phyloP scores from a whole-genome alignment of 2,888 invertebrate genomes.

The Lepidonotus clava region DNA sequence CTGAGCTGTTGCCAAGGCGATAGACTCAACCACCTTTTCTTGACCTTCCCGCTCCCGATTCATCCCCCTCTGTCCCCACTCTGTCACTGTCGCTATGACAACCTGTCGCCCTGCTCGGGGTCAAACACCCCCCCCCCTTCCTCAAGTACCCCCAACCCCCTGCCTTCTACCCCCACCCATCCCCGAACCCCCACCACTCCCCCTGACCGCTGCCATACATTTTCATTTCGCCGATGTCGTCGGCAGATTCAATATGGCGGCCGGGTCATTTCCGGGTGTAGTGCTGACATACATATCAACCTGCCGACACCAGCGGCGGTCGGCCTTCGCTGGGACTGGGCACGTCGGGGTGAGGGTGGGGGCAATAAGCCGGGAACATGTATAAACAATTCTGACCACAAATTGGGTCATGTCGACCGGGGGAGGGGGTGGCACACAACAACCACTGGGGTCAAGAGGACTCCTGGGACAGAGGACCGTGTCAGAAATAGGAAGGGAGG shows the following conservation, averaged over 20 bases:
- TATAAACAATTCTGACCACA: too few species aligned
- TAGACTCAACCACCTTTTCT: too few species aligned
- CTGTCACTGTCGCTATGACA: neutral
- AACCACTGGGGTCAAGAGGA: too few species aligned
- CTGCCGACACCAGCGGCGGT: too few species aligned
- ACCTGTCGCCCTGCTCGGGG: neutral
- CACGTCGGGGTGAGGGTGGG: too few species aligned
- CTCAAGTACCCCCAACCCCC: neutral
- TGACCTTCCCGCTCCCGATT: neutral
- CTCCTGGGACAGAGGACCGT: too few species aligned
- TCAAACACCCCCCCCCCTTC: neutral
- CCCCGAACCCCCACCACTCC: neutral
- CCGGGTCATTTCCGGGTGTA: conserved; percentile 15
- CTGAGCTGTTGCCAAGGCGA: too few species aligned
- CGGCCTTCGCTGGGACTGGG: too few species aligned
- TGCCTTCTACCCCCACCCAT: neutral
- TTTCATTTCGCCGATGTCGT: conserved; percentile 18
- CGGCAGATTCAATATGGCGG: conserved; percentile 43
- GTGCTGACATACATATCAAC: conserved; percentile 47
- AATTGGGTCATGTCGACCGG: too few species aligned
- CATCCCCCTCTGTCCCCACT: neutral
- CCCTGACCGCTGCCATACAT: conserved; percentile 7
- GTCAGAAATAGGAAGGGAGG: too few species aligned
- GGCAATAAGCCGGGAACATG: too few species aligned
- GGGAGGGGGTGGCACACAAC: too few species aligned